Evolutionary conservation across 2,113 vertebrate genomes (phyloP).

Genomic region (Emberiza fucata): DNA sequence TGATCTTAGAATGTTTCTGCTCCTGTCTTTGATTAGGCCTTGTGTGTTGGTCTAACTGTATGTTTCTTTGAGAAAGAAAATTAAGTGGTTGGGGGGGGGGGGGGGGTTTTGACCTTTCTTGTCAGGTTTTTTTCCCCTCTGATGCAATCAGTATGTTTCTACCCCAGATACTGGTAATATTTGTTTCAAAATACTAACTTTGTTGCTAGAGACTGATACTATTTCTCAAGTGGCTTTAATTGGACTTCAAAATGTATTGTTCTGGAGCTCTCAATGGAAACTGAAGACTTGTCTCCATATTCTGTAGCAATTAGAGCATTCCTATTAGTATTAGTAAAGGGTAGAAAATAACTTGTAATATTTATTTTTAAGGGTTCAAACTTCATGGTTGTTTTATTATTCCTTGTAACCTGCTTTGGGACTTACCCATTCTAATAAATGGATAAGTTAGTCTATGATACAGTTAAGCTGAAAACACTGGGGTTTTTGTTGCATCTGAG

Average conservation of each 20-base stretch:
- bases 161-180: not conserved
- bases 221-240: conserved; percentile 1
- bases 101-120: not conserved
- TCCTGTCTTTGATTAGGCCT: not conserved
- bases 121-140: rapidly evolving
- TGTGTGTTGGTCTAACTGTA: not conserved
- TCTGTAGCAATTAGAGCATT: not conserved
- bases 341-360: not conserved
- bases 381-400: not conserved
- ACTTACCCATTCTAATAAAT: not conserved
- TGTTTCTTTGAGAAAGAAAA: not conserved
- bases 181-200: not conserved
- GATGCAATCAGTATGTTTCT: not conserved
- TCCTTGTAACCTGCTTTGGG: not conserved
- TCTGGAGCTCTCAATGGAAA: not conserved
- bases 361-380: not conserved
- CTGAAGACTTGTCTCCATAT: not conserved
- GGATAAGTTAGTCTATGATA: not conserved
- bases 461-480: not conserved
- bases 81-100: too few relatives aligned
- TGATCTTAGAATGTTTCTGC: not conserved
- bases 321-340: not conserved
- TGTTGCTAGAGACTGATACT: not conserved
- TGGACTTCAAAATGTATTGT: not conserved
- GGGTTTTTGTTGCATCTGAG: not conserved